Evolutionary conservation across 2,888 invertebrate genomes (phyloP).

Genomic region (Lycia hirtaria): DNA sequence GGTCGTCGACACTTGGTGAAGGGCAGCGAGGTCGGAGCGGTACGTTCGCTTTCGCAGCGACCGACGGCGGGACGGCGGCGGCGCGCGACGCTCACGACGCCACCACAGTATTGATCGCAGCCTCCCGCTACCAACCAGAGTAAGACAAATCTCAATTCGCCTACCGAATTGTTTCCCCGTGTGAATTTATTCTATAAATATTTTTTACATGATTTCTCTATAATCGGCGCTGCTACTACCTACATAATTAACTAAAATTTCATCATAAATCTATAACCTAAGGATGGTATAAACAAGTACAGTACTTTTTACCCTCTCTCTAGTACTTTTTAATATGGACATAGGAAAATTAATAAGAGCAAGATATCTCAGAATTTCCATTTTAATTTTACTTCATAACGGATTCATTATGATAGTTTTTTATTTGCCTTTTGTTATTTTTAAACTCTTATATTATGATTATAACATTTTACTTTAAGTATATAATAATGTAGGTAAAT

Average conservation of each 20-base stretch:
- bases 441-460: not conserved
- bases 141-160: constrained; percentile 47
- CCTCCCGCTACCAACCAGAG: constrained; percentile 56
- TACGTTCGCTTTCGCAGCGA: constrained; percentile 78
- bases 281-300: no score
- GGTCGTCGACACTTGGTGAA: constrained; percentile 82
- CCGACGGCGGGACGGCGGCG: constrained; percentile 45
- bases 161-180: constrained; percentile 44
- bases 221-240: not conserved
- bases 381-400: not conserved
- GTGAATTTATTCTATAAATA: constrained; percentile 34
- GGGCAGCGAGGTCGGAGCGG: constrained; percentile 75
- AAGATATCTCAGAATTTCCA: not conserved
- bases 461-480: not conserved
- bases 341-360: no score
- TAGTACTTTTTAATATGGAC: no score
- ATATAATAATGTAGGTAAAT: not conserved
- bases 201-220: not conserved
- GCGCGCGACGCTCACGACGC: constrained; percentile 50
- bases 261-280: no score
- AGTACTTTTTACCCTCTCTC: no score
- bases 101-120: constrained; percentile 74
- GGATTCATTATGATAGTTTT: not conserved
- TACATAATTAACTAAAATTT: not conserved
- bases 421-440: not conserved